Evolutionary conservation across 2,888 invertebrate genomes (phyloP).

Genomic region (Perdita meconis): DNA sequence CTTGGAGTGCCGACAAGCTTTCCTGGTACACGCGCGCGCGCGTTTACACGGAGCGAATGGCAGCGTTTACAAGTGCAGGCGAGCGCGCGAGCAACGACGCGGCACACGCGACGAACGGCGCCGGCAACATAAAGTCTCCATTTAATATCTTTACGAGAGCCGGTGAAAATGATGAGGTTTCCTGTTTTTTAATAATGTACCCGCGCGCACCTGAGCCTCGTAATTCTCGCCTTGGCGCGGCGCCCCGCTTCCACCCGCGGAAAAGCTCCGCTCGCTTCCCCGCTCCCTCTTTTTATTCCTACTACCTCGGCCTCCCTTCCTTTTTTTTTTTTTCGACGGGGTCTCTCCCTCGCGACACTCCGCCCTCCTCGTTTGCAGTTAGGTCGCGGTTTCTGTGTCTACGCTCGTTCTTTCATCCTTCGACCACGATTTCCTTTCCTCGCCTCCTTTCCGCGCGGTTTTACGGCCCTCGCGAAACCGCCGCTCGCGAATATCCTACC

Average conservation of each 20-base stretch:
- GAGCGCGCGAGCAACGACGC: constrained; percentile 49
- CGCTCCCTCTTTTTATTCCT: constrained; percentile 47
- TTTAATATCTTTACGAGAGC: constrained; percentile 83
- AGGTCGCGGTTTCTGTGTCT: constrained; percentile 48
- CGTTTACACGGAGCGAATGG: background rate
- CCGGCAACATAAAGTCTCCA: constrained; percentile 82
- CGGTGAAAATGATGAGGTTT: constrained; percentile 82
- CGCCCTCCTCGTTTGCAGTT: constrained; percentile 51
- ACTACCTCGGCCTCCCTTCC: background rate
- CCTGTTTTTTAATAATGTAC: constrained; percentile 83
- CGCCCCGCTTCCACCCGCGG: constrained; percentile 33
- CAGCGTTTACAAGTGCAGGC: background rate
- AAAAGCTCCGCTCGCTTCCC: constrained; percentile 55
- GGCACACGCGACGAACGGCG: constrained; percentile 60
- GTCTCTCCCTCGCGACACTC: constrained; percentile 19
- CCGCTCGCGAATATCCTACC: background rate
- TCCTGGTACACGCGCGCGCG: background rate
- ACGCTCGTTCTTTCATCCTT: constrained; percentile 48
- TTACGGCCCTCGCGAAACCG: constrained; percentile 15
- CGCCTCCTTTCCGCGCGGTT: constrained; percentile 17
- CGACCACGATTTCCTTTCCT: constrained; percentile 33
- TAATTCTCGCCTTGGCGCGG: constrained; percentile 75
- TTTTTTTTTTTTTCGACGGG: constrained; percentile 32
- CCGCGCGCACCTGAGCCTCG: constrained; percentile 82
- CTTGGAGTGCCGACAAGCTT: too few species aligned